These are phyloP conservation scores for Trissonchulus sp. DNA, from an alignment of 2,888 invertebrate species.

Conservation along the genomic window DNA sequence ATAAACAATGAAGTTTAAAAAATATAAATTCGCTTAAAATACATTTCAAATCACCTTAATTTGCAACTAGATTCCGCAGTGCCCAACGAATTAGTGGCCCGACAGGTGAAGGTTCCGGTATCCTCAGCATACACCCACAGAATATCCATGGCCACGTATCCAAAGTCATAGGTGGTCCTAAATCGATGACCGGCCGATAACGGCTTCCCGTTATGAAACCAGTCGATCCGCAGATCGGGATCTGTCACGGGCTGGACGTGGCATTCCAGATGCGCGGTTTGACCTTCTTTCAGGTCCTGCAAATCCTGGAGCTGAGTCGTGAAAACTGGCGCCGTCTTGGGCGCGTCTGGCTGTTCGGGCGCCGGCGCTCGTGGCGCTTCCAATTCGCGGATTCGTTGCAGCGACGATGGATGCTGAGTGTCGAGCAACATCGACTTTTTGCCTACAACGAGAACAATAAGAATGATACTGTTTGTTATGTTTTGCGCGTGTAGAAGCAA, in stretches of 20 bases:
- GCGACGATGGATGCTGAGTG: conserved; percentile 81
- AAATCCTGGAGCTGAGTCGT: conserved; percentile 71
- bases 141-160: conserved; percentile 91
- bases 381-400: conserved; percentile 82
- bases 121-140: conserved; percentile 94
- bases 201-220: conserved; percentile 85
- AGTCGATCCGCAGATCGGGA: conserved; percentile 92
- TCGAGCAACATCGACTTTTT: conserved; percentile 65
- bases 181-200: conserved; percentile 79
- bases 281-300: conserved; percentile 75
- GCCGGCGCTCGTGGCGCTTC: conserved; percentile 64
- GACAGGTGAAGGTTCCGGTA: conserved; percentile 63
- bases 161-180: conserved; percentile 92
- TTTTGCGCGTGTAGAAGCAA: too few relatives aligned
- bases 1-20: too few relatives aligned
- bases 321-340: conserved; percentile 76
- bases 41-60: too few relatives aligned
- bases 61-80: conserved; percentile 22
- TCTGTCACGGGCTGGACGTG: conserved; percentile 92
- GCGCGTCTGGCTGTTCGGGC: conserved; percentile 64
- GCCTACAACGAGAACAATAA: too few relatives aligned
- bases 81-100: conserved; percentile 41
- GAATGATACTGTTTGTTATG: too few relatives aligned
- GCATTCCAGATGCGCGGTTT: conserved; percentile 82
- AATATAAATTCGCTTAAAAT: too few relatives aligned